Evolutionary conservation across 2,113 vertebrate genomes (phyloP), one percentile per base, ranked within the genome.

Genomic region (Suncus etruscus): DNA sequence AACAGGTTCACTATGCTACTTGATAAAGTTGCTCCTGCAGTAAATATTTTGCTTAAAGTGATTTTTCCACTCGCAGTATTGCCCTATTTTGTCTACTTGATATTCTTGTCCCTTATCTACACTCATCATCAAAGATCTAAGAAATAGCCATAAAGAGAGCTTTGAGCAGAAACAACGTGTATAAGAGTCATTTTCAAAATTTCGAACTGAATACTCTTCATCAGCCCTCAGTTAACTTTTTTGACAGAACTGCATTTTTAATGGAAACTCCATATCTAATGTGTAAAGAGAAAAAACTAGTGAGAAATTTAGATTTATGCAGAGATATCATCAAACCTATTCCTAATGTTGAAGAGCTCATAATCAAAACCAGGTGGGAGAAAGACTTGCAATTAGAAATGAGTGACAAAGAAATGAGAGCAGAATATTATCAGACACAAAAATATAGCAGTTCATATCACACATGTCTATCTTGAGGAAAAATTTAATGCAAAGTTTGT

Each of bases 301-400:
- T 5, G 16, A 16, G 24, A 68, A 72, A 47, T 29, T 65, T 48
- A 75, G 32, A 45, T 91, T 91, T 76, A 84, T 29, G 39, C 25
- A 47, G 77, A 84, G 74, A 78, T 69, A 70, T 73, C 48, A 32
- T 31, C 51, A 12, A 83, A 89, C 76, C 32, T 80, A n/a, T 29
- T 79, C 39, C 25, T 50, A 68, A 9, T 1, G 11, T 0, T 81
- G 6, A 90, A 75, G 47, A 29, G n/a, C 39, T 73, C 31, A 8
- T 50, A 45, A 68, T 47, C 69, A 66, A 90, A 86, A 72, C 15
- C 8, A 79, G 54, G 74, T 39, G 2, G 69, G 18, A 80, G 48
- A 54, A 86, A 47, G 10, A 11, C 20, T 10, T 58, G 4, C 45
- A n/a, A n/a, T 66, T n/a, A 84, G 63, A 76, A 63, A 83, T 61